phyloP scores from a whole-genome alignment of 1,140 invertebrate species.

The Brachionus manjavacas region DNA sequence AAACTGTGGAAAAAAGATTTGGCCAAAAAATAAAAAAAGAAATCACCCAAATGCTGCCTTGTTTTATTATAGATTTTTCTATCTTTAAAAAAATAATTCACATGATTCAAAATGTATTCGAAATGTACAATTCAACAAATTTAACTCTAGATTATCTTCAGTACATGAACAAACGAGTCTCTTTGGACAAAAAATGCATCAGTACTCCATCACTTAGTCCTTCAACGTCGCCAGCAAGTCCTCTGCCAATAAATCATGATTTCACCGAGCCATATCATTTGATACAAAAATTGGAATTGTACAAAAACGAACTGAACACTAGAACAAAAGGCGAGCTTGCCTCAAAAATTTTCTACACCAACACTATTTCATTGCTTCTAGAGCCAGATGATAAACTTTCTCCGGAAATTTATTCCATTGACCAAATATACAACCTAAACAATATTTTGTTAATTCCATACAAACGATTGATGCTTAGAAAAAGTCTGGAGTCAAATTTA shows the following conservation, averaged over 20 bases:
- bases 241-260: neutral
- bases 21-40: neutral
- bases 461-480: neutral
- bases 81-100: slow-evolving; percentile 17
- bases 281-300: slow-evolving; percentile 1
- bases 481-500: neutral
- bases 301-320: neutral
- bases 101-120: slow-evolving; percentile 21
- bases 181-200: neutral
- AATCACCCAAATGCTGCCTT: neutral
- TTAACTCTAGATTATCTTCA: neutral
- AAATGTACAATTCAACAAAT: neutral
- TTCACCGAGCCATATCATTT: neutral
- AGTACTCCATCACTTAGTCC: neutral
- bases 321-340: neutral
- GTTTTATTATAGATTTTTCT: neutral
- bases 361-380: neutral
- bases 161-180: neutral
- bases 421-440: neutral
- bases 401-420: neutral
- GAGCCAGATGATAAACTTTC: neutral
- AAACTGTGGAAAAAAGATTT: neutral
- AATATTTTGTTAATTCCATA: neutral
- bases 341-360: neutral
- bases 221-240: neutral